Evolutionary conservation across 92 coral and sea anemone genomes (phyloP).

Genomic region (Bergia sp.): DNA sequence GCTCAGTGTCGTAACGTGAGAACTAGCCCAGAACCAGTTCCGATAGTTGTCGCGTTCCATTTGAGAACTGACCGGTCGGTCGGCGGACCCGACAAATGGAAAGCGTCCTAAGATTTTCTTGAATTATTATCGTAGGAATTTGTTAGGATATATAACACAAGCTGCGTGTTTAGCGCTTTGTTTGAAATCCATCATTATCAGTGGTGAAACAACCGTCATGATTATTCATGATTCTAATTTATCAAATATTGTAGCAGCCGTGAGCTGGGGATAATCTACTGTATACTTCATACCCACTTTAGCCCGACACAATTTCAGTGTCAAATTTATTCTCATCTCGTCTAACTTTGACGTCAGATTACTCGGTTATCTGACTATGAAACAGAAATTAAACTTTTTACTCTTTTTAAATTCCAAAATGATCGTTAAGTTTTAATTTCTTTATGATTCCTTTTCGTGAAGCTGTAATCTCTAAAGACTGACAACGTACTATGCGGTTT

Average conservation of each 20-base stretch:
- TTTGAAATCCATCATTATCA: conserved; percentile 14
- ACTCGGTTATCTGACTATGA: conserved; percentile 7
- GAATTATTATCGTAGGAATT: neutral
- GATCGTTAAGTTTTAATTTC: conserved; percentile 6
- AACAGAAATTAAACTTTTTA: conserved; percentile 11
- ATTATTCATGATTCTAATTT: conserved; percentile 5
- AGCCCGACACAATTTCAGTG: conserved; percentile 13
- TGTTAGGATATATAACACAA: conserved; percentile 9
- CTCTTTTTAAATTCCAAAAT: conserved; percentile 22
- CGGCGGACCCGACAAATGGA: neutral
- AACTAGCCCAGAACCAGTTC: conserved; percentile 1
- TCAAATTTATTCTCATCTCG: conserved; percentile 2
- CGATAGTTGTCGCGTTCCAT: neutral
- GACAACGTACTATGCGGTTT: conserved; percentile 6
- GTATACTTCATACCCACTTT: conserved; percentile 18
- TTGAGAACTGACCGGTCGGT: neutral
- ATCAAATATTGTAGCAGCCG: conserved; percentile 8
- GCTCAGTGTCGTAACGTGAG: conserved; percentile 7
- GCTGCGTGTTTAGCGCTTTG: conserved; percentile 21
- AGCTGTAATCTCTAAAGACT: conserved; percentile 13
- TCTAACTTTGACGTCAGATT: conserved; percentile 1
- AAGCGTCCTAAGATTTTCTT: neutral
- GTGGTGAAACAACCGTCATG: conserved; percentile 4
- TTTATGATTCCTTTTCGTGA: conserved; percentile 11
- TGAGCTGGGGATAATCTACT: conserved; percentile 4